Percentiles rank a stretch among this genome's conserved stretches.
Conservation (phyloP, 2,888 invertebrate genomes). For the Tenthredo distinguenda region DNA sequence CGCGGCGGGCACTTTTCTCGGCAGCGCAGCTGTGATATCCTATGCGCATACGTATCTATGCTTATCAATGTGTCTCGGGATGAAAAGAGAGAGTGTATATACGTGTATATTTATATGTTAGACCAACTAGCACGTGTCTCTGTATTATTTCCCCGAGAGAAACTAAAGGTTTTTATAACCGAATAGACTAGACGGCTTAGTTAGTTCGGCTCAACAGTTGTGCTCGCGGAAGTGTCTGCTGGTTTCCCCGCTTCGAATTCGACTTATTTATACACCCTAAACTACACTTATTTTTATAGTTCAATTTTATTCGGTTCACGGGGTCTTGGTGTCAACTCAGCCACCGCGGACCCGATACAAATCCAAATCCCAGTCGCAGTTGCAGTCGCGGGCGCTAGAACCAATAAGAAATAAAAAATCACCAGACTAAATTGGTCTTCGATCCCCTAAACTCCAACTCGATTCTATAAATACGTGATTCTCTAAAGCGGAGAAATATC, state of each 20-base stretch:
- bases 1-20: slow-evolving; percentile 41
- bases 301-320: slow-evolving; percentile 42
- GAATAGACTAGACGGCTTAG: neutral
- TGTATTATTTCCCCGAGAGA: slow-evolving; percentile 35
- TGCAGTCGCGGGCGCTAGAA: slow-evolving; percentile 9
- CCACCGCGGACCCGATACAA: neutral
- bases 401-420: neutral
- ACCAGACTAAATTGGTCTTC: slow-evolving; percentile 37
- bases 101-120: neutral
- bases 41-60: neutral
- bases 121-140: slow-evolving; percentile 39
- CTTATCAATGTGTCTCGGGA: neutral
- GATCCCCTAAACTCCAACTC: slow-evolving; percentile 7
- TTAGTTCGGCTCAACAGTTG: slow-evolving; percentile 1
- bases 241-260: slow-evolving; percentile 25
- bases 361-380: neutral
- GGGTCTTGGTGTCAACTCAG: slow-evolving; percentile 39
- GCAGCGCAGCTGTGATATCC: slow-evolving; percentile 32
- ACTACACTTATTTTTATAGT: slow-evolving; percentile 44
- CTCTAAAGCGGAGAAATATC: slow-evolving; percentile 6
- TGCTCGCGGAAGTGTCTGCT: slow-evolving; percentile 12
- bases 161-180: slow-evolving; percentile 44
- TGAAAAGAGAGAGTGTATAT: slow-evolving; percentile 5
- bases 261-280: slow-evolving; percentile 42
- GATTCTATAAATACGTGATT: slow-evolving; percentile 37